Evolutionary conservation across 2,888 invertebrate genomes (phyloP).

Genomic region (Amblyjoppa fuscipennis): DNA sequence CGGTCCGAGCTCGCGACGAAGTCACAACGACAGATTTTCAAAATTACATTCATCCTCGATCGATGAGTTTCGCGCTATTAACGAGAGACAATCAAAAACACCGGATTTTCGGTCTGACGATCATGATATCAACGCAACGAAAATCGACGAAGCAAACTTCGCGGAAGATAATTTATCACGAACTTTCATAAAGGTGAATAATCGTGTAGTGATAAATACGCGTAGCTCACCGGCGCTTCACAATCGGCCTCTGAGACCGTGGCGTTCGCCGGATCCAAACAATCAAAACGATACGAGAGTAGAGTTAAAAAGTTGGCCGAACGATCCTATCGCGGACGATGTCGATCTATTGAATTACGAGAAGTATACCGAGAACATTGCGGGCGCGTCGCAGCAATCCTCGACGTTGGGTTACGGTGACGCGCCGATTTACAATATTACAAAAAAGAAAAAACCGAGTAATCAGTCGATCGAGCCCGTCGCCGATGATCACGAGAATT

Average conservation of each 20-base stretch:
- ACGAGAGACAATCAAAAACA: not conserved
- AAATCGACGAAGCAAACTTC: not conserved
- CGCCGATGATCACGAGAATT: conserved; percentile 24
- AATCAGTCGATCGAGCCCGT: not conserved
- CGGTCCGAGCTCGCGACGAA: conserved; percentile 21
- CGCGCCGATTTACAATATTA: conserved; percentile 41
- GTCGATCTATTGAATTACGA: conserved; percentile 81
- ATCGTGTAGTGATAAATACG: conserved; percentile 59
- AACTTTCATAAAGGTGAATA: conserved; percentile 51
- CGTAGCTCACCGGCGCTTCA: conserved; percentile 30
- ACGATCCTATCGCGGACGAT: conserved; percentile 74
- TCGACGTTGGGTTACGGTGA: conserved; percentile 33
- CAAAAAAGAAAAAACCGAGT: conserved; percentile 45
- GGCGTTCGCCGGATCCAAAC: not conserved
- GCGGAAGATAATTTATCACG: conserved; percentile 14
- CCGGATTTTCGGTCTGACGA: conserved; percentile 42
- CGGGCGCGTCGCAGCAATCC: conserved; percentile 43
- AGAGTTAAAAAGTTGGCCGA: conserved; percentile 80
- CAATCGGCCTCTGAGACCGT: conserved; percentile 18
- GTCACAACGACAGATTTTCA: conserved; percentile 36
- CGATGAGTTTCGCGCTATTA: not conserved
- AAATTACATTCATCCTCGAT: conserved; percentile 43
- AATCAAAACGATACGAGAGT: conserved; percentile 13
- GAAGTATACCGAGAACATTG: conserved; percentile 77
- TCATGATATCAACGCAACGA: conserved; percentile 15